Evolutionary conservation across 1,140 invertebrate genomes (phyloP), one percentile per base, ranked within the genome.

Genomic region (Euglossa dilemma): DNA sequence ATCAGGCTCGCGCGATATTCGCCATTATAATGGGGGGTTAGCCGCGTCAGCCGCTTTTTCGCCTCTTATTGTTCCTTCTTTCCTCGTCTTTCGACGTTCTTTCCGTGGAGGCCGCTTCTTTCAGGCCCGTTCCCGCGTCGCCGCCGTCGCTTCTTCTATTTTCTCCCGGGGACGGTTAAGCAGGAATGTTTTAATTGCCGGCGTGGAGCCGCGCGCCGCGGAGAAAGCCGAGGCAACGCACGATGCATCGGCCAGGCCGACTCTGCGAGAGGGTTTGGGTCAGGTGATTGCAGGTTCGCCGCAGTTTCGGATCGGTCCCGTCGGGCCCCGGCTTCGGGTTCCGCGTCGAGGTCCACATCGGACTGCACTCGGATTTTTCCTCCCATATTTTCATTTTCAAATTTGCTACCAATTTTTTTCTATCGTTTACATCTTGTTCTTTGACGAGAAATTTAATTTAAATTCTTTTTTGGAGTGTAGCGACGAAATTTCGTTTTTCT

Each of bases 1-100:
- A 90, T 90, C 89, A 90, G 74, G 71, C 84, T 69, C 82, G 80
- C 87, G 70, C 84, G 78, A 82, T 86, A 86, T 86, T 82, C 82
- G 79, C 84, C 88, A 75, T 85, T 85, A 90, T 89, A 88, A 88
- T 88, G 56, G 57, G 57, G 69, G 79, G 78, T 87, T 52, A 45
- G 70, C 2, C 57, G 36, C 12, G 77, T 70, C 52, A 83, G 76
- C 57, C 57, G 66, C 70, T 56, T 56, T 61, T 61, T 74, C 45
- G 25, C 45, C 18, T 70, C 16, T 78, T 71, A 64, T 83, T 59
- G 28, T 43, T 74, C 78, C 57, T 67, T 56, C 36, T 56, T n/a
- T 36, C 16, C 0, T 28, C 23, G n/a, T 28, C 50, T 61, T 66
- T 56, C 28, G 57, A 20, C 56, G 66, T 73, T 83, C 52, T 36